phyloP scores from a whole-genome alignment of 2,888 invertebrate species.

The Pseudococcus longispinus region DNA sequence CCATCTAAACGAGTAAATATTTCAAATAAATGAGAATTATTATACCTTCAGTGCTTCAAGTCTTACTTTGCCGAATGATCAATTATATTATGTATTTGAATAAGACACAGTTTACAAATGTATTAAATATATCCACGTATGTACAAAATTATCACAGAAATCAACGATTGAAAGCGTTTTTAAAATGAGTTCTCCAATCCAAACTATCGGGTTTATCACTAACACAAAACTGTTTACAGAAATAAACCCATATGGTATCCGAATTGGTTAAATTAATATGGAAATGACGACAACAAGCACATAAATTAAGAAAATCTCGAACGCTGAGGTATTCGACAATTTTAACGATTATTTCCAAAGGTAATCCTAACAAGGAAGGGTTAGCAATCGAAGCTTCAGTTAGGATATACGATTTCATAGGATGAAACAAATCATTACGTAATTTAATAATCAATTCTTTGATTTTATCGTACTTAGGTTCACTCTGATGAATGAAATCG shows the following conservation, averaged over 20 bases:
- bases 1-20: background rate
- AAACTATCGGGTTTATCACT: background rate
- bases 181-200: conserved; percentile 38
- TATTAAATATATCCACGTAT: background rate
- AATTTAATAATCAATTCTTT: background rate
- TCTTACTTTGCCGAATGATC: background rate
- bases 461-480: background rate
- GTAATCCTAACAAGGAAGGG: conserved; percentile 20
- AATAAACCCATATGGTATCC: conserved; percentile 23
- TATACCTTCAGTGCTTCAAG: background rate
- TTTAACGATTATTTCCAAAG: conserved; percentile 14
- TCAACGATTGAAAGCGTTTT: conserved; percentile 27
- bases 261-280: background rate
- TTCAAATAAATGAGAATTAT: background rate
- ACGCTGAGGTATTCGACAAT: background rate
- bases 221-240: background rate
- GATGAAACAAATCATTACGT: conserved; percentile 36
- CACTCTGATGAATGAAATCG: background rate
- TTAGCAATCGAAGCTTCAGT: background rate
- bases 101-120: background rate
- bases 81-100: background rate
- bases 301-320: conserved; percentile 12
- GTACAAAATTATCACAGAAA: background rate
- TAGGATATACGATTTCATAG: conserved; percentile 32
- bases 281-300: conserved; percentile 35